These are phyloP conservation scores for Palythoa grandiflora DNA, from an alignment of 92 coral and sea anemone genomes.

Conservation along the genomic window DNA sequence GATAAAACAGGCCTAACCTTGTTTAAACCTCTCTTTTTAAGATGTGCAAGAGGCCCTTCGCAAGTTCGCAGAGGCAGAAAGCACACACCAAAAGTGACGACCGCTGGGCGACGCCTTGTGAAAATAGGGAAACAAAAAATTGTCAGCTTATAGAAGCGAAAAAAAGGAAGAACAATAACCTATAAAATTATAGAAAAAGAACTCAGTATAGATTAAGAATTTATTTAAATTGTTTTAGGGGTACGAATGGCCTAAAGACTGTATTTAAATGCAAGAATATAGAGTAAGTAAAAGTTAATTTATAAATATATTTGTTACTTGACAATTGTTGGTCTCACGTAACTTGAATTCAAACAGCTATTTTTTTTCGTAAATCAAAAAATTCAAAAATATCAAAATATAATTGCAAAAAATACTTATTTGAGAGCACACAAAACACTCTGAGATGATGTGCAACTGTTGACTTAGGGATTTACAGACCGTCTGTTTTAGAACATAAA, in stretches of 20 bases:
- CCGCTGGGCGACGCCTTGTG: background rate
- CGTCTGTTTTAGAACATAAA: no score
- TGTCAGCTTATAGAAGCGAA: background rate
- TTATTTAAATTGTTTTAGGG: background rate
- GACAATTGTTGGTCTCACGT: no score
- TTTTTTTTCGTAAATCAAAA: no score
- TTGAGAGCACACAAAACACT: no score
- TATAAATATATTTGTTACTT: no score
- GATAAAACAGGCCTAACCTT: no score
- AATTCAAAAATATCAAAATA: no score
- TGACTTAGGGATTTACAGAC: no score
- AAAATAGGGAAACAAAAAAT: background rate
- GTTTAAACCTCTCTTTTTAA: no score
- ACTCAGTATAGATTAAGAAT: background rate
- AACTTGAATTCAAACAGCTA: no score
- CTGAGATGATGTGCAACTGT: no score
- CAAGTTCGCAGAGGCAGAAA: constrained; percentile 61
- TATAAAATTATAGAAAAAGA: background rate
- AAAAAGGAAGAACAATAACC: background rate
- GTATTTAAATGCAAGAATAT: background rate
- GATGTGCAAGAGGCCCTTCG: constrained; percentile 62
- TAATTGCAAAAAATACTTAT: no score
- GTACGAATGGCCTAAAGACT: background rate
- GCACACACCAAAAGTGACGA: background rate
- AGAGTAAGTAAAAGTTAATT: background rate